Evolutionary conservation across 2,888 invertebrate genomes (phyloP), one percentile per base, ranked within the genome.

Genomic region (Cotesia congregata): DNA sequence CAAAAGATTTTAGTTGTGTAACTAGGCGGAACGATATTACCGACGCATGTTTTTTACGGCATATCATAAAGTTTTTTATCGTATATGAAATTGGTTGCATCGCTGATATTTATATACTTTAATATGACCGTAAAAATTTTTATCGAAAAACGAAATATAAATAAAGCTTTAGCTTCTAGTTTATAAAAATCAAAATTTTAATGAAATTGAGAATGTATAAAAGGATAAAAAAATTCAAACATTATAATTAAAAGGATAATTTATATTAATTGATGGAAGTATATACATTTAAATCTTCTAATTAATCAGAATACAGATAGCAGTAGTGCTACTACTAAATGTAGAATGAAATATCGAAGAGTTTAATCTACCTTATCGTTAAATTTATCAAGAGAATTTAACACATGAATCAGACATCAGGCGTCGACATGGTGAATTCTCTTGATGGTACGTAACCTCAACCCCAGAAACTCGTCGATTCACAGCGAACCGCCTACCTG

Each of bases 31-130:
- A 61, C 65, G 74, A 72, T 65, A 70, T 61, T 70, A 30, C 40
- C 40, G 59, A 41, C 74, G 64, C 75, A 61, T 78, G 74, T 80
- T 84, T 30, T 20, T 84, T 83, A 83, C 80, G 82, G 82, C 71
- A 75, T 12, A 69, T 77, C 75, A 72, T 79, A 79, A 79, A 79
- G 69, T 68, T 68, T 67, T 50, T 15, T 40, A 38, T 4, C 38
- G 4, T 12, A 68, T 75, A 77, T 80, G 82, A 82, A 84, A 84
- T 84, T 83, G 81, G 79, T 39, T 67, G 6, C 67, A 39, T 15
- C 64, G 7, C 15, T 50, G 50, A 50, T 50, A 50, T 50, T 12
- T 50, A 50, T 50, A 50, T 12, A 7, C 0, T 41, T 50, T 50
- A 7, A 50, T 50, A 9, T 3, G 3, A 30, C 3, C 30, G 30